Conservation (phyloP, 2,888 invertebrate genomes). For the Watsonalla binaria region DNA sequence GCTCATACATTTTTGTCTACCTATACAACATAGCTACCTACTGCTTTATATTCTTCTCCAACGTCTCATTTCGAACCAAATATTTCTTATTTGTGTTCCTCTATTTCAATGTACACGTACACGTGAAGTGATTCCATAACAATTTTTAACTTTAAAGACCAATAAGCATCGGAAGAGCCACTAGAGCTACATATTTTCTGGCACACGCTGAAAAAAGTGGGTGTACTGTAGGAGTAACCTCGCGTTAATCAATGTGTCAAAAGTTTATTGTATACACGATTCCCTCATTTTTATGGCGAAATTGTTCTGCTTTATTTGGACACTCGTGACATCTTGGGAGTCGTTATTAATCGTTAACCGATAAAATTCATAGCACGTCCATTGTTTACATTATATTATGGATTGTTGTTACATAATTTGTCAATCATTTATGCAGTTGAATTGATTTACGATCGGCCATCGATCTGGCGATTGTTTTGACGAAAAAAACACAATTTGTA, state of each 20-base stretch:
- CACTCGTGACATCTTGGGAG: conserved; percentile 1
- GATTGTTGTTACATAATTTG: background rate
- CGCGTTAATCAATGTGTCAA: conserved; percentile 18
- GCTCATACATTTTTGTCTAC: too few relatives aligned
- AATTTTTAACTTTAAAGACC: too few relatives aligned
- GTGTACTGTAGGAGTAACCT: conserved; percentile 26
- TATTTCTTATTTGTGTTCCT: too few relatives aligned
- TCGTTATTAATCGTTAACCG: conserved; percentile 1
- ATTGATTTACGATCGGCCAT: background rate
- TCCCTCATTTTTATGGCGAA: conserved; percentile 15
- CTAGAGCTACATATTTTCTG: conserved; percentile 12
- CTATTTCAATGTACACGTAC: too few relatives aligned
- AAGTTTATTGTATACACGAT: conserved; percentile 28
- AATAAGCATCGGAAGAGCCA: too few relatives aligned
- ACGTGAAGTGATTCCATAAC: too few relatives aligned
- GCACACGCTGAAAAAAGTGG: conserved; percentile 15
- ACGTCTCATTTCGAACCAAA: too few relatives aligned
- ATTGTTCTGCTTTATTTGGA: conserved; percentile 21
- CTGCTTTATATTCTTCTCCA: too few relatives aligned
- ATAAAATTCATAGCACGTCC: conserved; percentile 1
- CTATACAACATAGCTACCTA: too few relatives aligned
- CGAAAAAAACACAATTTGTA: background rate
- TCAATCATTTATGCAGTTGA: background rate
- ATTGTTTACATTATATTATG: background rate
- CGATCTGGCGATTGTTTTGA: background rate